Percentiles rank a stretch among this genome's conserved stretches.
Conservation (phyloP, 2,888 invertebrate species). For the Lysandra bellargus region DNA sequence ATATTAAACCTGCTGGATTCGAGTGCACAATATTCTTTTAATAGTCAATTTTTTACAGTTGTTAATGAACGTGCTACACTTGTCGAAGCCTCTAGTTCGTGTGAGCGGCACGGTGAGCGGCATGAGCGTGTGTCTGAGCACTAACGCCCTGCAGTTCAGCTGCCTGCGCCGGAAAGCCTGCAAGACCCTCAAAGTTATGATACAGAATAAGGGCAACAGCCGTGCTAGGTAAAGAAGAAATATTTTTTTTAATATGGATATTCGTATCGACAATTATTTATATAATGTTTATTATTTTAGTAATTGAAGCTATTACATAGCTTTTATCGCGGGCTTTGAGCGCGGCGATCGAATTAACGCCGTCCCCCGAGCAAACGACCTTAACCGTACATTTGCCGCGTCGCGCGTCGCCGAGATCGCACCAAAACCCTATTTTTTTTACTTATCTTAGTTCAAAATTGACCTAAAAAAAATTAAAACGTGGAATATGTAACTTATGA, state of each 20-base stretch:
- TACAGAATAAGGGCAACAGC: constrained; percentile 69
- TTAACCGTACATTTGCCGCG: too few species aligned
- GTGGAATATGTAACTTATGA: too few species aligned
- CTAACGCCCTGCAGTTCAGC: constrained; percentile 71
- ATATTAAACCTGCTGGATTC: neutral
- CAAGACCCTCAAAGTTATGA: constrained; percentile 70
- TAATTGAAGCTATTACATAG: neutral
- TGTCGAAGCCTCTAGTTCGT: constrained; percentile 64
- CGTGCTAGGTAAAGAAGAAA: constrained; percentile 57
- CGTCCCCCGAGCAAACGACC: too few species aligned
- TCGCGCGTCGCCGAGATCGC: too few species aligned
- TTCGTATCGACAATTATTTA: neutral
- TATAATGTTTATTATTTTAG: neutral
- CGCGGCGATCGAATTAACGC: too few species aligned
- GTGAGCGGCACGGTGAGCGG: constrained; percentile 71
- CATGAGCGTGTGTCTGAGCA: constrained; percentile 65
- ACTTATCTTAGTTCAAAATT: too few species aligned
- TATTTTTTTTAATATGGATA: neutral
- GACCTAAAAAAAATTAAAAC: too few species aligned
- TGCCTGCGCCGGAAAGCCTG: constrained; percentile 67
- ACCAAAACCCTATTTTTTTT: too few species aligned
- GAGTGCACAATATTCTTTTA: neutral
- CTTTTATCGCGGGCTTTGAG: too few species aligned
- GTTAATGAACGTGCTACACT: constrained; percentile 66
- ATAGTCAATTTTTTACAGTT: constrained; percentile 51